Percentiles rank a stretch among this genome's conserved stretches.
Conservation (phyloP, 2,113 vertebrate species). For the Orthonyx spaldingii region DNA sequence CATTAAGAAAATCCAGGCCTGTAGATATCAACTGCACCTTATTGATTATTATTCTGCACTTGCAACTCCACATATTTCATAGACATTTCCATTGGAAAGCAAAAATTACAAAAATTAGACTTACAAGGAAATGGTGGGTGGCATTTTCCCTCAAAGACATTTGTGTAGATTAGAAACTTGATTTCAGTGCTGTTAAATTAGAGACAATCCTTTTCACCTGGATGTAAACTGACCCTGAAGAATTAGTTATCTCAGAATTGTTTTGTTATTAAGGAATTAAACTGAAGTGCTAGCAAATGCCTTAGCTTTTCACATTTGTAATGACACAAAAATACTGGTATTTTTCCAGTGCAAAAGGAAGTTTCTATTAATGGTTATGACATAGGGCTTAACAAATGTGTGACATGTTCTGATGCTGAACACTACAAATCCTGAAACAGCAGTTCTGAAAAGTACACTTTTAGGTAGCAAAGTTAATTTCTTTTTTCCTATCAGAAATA, state of each 20-base stretch:
- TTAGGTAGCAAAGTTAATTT: not conserved
- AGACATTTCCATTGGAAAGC: not conserved
- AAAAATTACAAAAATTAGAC: not conserved
- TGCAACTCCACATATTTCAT: not conserved
- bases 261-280: not conserved
- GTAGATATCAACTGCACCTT: not conserved
- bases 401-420: not conserved
- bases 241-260: not conserved
- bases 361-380: not conserved
- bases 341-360: not conserved
- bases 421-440: not conserved
- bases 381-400: fast-evolving
- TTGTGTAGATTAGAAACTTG: not conserved
- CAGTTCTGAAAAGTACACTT: not conserved
- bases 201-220: not conserved
- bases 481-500: not conserved
- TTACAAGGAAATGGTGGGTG: not conserved
- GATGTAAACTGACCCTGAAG: not conserved
- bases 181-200: not conserved
- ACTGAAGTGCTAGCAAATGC: not conserved
- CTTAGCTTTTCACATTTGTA: not conserved
- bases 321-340: not conserved
- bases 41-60: not conserved
- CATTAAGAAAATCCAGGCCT: not conserved
- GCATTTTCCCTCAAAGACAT: not conserved